Conservation (phyloP, 2,797 vertebrate species). For the Leptodactylus fallax region DNA sequence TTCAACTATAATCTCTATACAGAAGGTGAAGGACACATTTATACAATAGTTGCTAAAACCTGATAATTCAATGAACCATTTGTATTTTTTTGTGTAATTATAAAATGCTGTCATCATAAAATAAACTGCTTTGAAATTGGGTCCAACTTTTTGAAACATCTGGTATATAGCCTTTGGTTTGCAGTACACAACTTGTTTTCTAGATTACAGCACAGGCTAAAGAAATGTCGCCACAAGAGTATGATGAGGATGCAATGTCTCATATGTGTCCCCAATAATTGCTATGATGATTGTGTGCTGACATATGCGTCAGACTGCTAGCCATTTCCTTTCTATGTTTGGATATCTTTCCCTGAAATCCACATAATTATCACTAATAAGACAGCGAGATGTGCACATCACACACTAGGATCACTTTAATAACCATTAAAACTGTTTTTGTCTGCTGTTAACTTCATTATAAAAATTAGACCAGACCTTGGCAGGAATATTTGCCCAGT, state of each 20-base stretch:
- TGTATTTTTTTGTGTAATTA: too few species aligned
- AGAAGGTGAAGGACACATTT: too few species aligned
- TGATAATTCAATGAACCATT: too few species aligned
- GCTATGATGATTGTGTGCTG: slow-evolving; percentile 24
- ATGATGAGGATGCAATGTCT: slow-evolving; percentile 13
- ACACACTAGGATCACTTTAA: slow-evolving; percentile 47
- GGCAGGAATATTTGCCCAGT: slow-evolving; percentile 31
- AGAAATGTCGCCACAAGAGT: not conserved
- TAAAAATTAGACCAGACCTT: slow-evolving; percentile 39
- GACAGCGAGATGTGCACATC: slow-evolving; percentile 40
- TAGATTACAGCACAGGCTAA: not conserved
- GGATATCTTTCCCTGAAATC: slow-evolving; percentile 39
- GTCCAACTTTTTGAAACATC: too few species aligned
- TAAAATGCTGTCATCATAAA: too few species aligned
- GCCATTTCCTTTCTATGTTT: slow-evolving; percentile 19
- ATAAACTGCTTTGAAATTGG: too few species aligned
- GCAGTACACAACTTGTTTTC: not conserved
- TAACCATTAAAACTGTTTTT: slow-evolving; percentile 41
- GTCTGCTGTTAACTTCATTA: slow-evolving; percentile 47
- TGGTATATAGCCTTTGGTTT: not conserved
- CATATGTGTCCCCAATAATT: slow-evolving; percentile 6
- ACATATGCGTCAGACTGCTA: slow-evolving; percentile 24
- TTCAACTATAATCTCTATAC: too few species aligned
- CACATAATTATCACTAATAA: slow-evolving; percentile 56
- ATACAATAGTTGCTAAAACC: too few species aligned